Evolutionary conservation across 2,888 invertebrate genomes (phyloP).

Genomic region (Pterostichus madidus): DNA sequence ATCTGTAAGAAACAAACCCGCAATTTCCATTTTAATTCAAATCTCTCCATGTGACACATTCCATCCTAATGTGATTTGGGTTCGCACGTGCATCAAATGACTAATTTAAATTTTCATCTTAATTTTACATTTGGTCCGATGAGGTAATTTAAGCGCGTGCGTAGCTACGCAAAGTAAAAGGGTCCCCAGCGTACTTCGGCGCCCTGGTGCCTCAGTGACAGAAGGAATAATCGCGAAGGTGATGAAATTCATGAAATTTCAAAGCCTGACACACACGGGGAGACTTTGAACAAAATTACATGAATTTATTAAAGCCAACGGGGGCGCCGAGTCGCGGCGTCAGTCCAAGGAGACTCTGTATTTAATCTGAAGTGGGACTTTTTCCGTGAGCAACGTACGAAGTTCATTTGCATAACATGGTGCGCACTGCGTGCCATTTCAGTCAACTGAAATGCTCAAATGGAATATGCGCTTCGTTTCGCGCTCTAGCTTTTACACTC

Average conservation of each 20-base stretch:
- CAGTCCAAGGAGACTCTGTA: constrained; percentile 55
- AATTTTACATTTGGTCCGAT: constrained; percentile 59
- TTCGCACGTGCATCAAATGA: constrained; percentile 52
- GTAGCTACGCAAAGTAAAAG: constrained; percentile 34
- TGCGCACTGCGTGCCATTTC: constrained; percentile 38
- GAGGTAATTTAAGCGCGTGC: constrained; percentile 48
- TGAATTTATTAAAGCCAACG: constrained; percentile 64
- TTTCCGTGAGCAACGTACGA: constrained; percentile 77
- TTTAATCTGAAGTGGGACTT: constrained; percentile 73
- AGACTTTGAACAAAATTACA: constrained; percentile 63
- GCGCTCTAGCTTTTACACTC: constrained; percentile 14
- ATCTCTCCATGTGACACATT: constrained; percentile 43
- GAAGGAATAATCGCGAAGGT: constrained; percentile 55
- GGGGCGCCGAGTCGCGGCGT: not conserved
- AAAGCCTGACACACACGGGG: constrained; percentile 53
- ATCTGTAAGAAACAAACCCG: constrained; percentile 46
- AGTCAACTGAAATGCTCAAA: constrained; percentile 24
- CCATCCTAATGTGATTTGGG: constrained; percentile 58
- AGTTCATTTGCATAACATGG: constrained; percentile 78
- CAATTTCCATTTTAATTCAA: constrained; percentile 58
- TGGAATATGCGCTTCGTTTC: constrained; percentile 8
- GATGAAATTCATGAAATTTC: constrained; percentile 63
- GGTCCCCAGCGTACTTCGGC: constrained; percentile 14
- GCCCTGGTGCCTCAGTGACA: constrained; percentile 39
- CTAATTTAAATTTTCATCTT: constrained; percentile 62